Conservation (phyloP, 2,113 vertebrate genomes). For the Ahaetulla prasina region DNA sequence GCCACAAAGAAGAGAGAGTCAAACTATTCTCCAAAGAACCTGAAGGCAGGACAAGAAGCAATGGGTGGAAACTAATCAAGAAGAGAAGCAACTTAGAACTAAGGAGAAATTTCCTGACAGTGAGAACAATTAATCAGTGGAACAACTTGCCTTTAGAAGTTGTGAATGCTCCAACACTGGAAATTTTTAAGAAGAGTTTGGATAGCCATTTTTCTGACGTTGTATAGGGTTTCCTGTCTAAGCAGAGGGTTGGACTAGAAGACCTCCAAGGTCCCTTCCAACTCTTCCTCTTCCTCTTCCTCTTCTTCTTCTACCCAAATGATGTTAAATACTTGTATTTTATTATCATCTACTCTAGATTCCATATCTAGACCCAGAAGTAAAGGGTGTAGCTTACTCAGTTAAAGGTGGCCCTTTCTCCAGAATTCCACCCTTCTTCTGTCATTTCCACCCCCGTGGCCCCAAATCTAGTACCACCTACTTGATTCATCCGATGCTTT, state of each 20-base stretch:
- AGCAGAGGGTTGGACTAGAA: not conserved
- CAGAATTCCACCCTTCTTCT: not conserved
- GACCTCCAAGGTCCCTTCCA: not conserved
- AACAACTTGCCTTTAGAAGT: not conserved
- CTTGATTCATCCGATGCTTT: slow-evolving; percentile 13
- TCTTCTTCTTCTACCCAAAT: too few relatives aligned
- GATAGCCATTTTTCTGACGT: not conserved
- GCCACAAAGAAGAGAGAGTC: not conserved
- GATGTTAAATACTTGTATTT: not conserved
- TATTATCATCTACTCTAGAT: not conserved
- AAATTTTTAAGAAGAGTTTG: not conserved
- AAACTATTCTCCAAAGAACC: not conserved
- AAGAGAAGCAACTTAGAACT: not conserved
- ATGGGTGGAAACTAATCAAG: not conserved
- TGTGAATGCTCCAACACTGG: not conserved
- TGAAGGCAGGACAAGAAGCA: not conserved
- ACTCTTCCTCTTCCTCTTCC: too few relatives aligned
- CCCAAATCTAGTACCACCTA: not conserved
- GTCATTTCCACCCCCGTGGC: not conserved
- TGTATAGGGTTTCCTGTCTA: not conserved
- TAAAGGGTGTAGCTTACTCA: not conserved
- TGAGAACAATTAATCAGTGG: not conserved
- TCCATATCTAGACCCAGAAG: not conserved
- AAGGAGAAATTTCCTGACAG: not conserved
- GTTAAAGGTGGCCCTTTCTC: not conserved